Conservation (phyloP, 2,113 vertebrate species). For the Rhinoderma darwinii region DNA sequence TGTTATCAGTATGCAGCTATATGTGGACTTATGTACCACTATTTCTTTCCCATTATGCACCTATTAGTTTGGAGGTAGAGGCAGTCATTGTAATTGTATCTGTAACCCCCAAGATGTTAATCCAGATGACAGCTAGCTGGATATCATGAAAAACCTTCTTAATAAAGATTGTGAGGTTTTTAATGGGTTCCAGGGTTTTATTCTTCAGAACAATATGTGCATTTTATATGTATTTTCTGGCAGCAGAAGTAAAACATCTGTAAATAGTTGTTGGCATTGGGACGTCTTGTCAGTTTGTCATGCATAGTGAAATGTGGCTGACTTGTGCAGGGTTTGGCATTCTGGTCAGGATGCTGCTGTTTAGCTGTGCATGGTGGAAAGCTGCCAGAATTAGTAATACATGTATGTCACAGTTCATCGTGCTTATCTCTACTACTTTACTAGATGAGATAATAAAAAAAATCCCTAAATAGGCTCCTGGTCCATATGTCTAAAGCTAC, state of each 20-base stretch:
- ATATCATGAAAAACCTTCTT: background rate
- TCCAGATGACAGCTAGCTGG: background rate
- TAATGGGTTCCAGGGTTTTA: background rate
- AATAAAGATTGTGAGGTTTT: background rate
- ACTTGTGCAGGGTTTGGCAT: constrained; percentile 44
- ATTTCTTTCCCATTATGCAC: background rate
- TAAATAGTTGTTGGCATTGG: constrained; percentile 25
- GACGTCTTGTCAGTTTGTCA: constrained; percentile 47
- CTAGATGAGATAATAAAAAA: background rate
- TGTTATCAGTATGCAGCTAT: too few species aligned
- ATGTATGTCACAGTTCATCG: constrained; percentile 24
- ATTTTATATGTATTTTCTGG: background rate
- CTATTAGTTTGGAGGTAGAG: background rate
- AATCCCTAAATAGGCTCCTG: background rate
- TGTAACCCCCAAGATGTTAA: background rate
- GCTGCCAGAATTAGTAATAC: constrained; percentile 47
- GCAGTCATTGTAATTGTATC: background rate
- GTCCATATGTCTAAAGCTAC: too few species aligned
- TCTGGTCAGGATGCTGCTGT: constrained; percentile 54
- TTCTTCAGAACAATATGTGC: background rate
- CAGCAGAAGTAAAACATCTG: constrained; percentile 7
- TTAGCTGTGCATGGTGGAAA: constrained; percentile 29
- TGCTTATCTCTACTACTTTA: background rate
- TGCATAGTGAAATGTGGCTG: constrained; percentile 44
- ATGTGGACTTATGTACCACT: background rate